phyloP scores from a whole-genome alignment of 1,140 invertebrate species.

The Orchesella cincta region DNA sequence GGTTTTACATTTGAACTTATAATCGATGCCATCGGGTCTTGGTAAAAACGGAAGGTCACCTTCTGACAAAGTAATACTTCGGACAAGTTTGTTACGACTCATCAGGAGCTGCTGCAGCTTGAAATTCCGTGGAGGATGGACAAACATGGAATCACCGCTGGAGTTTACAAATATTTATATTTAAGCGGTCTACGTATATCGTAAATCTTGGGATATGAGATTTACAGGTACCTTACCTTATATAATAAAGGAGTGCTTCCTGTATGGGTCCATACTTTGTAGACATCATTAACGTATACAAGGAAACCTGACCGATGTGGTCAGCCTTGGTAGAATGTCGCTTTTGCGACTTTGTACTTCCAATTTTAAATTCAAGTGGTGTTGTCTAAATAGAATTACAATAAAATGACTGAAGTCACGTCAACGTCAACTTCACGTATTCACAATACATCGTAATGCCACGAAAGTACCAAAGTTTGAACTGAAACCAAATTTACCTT shows the following conservation, averaged over 20 bases:
- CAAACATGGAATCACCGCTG: slow-evolving; percentile 69
- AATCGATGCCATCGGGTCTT: slow-evolving; percentile 75
- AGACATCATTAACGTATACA: slow-evolving; percentile 87
- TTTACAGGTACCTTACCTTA: slow-evolving; percentile 74
- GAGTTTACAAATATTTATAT: too few species aligned
- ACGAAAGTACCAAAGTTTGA: too few species aligned
- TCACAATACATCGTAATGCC: background rate
- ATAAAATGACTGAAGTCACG: too few species aligned
- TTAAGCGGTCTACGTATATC: too few species aligned
- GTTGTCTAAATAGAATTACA: too few species aligned
- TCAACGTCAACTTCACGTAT: too few species aligned
- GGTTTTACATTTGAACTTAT: slow-evolving; percentile 69
- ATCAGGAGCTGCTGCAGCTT: slow-evolving; percentile 81
- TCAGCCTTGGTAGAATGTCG: slow-evolving; percentile 71
- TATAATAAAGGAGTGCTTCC: slow-evolving; percentile 80
- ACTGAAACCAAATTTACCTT: too few species aligned
- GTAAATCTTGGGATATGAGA: too few species aligned
- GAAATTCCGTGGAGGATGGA: slow-evolving; percentile 59
- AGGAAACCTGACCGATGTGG: slow-evolving; percentile 83
- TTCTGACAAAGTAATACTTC: background rate
- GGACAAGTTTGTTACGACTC: slow-evolving; percentile 75
- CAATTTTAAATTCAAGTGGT: slow-evolving; percentile 93
- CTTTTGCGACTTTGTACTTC: slow-evolving; percentile 59
- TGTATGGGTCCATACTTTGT: slow-evolving; percentile 64
- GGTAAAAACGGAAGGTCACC: slow-evolving; percentile 46